phyloP scores from a whole-genome alignment of 2,113 vertebrate genomes.

The Microcebus jonahi region DNA sequence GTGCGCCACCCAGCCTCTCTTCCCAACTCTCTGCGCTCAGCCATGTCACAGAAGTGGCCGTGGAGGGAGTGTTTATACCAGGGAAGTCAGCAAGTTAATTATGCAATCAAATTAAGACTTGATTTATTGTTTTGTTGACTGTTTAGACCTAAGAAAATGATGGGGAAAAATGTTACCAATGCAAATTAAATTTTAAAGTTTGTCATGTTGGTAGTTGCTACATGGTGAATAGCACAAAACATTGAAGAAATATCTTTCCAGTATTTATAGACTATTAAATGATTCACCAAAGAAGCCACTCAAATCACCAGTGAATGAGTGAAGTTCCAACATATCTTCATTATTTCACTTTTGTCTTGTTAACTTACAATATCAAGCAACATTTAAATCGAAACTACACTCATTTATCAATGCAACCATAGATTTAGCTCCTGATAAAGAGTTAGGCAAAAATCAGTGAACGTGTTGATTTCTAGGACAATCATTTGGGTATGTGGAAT shows the following conservation, averaged over 20 bases:
- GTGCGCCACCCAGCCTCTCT: rapidly evolving
- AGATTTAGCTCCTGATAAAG: neutral
- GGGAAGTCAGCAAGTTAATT: neutral
- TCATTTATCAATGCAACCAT: neutral
- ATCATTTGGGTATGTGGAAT: neutral
- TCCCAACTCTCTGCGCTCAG: neutral
- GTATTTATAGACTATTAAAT: neutral
- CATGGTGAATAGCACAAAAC: neutral
- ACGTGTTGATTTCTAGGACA: neutral
- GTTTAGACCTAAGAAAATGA: neutral
- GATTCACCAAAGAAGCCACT: neutral
- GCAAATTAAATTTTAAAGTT: neutral
- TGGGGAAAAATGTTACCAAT: neutral
- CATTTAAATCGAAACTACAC: neutral
- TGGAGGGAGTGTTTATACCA: neutral
- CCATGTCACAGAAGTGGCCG: neutral
- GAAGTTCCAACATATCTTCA: neutral
- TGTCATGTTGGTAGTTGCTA: neutral
- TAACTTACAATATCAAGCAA: neutral
- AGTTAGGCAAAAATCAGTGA: neutral
- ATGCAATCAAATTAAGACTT: neutral
- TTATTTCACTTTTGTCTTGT: neutral
- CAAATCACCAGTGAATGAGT: neutral
- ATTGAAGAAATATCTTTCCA: neutral
- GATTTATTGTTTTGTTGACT: neutral